Evolutionary conservation across 1,140 invertebrate genomes (phyloP).

Genomic region (Caenorhabditis brenneri): DNA sequence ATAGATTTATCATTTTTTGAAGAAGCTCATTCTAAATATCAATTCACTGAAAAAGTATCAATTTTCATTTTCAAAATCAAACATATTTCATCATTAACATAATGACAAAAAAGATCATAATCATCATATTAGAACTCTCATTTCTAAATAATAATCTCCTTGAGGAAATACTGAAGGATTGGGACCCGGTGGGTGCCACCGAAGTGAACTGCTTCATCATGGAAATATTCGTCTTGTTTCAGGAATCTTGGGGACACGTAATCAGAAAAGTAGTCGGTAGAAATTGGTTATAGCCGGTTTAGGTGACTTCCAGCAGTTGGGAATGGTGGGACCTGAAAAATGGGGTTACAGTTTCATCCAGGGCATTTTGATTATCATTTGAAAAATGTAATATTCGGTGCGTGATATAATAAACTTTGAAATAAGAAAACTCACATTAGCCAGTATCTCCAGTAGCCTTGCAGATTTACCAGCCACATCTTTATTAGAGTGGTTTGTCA

Average conservation of each 20-base stretch:
- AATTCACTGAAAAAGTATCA: too few relatives aligned
- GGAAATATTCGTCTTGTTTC: background rate
- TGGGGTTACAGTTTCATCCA: too few relatives aligned
- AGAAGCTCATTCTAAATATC: too few relatives aligned
- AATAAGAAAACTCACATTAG: constrained; percentile 13
- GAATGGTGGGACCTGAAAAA: constrained; percentile 20
- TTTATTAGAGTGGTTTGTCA: constrained; percentile 4
- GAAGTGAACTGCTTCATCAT: constrained; percentile 12
- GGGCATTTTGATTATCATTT: too few relatives aligned
- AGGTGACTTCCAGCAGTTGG: constrained; percentile 35
- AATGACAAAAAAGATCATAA: too few relatives aligned
- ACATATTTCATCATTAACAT: too few relatives aligned
- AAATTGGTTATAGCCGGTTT: constrained; percentile 2
- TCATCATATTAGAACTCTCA: background rate
- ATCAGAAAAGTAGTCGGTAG: background rate
- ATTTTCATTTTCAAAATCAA: too few relatives aligned
- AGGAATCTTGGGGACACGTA: background rate
- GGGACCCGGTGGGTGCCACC: background rate
- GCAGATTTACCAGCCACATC: constrained; percentile 54
- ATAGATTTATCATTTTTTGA: too few relatives aligned
- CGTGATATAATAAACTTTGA: too few relatives aligned
- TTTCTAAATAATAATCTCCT: too few relatives aligned
- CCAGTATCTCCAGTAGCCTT: constrained; percentile 54
- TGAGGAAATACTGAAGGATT: too few relatives aligned
- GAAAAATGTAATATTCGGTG: too few relatives aligned